Conservation (phyloP, 2,797 vertebrate species). For the Etheostoma nigrum region DNA sequence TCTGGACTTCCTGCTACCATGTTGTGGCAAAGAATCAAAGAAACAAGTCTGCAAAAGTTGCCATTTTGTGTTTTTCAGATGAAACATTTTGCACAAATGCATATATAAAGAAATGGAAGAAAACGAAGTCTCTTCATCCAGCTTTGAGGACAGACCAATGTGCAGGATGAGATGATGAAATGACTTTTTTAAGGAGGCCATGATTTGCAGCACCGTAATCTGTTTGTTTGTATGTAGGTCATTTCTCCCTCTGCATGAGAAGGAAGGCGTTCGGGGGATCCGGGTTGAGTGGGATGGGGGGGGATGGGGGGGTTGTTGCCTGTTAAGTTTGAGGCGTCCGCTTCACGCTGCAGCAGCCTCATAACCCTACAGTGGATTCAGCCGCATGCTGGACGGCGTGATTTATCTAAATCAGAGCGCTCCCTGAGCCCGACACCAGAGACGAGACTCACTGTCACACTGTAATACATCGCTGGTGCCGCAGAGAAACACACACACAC, state of each 20-base stretch:
- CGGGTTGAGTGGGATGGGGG: background rate
- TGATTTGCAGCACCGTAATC: constrained; percentile 46
- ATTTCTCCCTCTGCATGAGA: constrained; percentile 42
- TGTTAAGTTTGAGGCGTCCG: constrained; percentile 56
- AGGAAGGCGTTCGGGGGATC: constrained; percentile 19
- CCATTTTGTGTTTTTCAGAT: no score
- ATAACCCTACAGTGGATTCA: constrained; percentile 64
- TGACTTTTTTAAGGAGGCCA: constrained; percentile 3
- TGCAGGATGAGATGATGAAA: no score
- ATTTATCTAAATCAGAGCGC: constrained; percentile 78
- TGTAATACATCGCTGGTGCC: constrained; percentile 75
- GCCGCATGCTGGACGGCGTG: constrained; percentile 48
- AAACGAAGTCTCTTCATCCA: no score
- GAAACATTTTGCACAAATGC: no score
- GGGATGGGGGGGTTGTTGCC: constrained; percentile 19
- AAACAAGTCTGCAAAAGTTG: no score
- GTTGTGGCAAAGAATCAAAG: no score
- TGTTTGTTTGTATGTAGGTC: constrained; percentile 76
- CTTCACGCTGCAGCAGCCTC: constrained; percentile 39
- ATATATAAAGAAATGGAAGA: no score
- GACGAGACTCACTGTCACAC: constrained; percentile 67
- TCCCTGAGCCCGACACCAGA: constrained; percentile 65
- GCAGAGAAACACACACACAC: background rate
- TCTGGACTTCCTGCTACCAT: no score
- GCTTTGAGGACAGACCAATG: no score